Evolutionary conservation across 2,797 vertebrate genomes (phyloP).

Genomic region (Morelia viridis): DNA sequence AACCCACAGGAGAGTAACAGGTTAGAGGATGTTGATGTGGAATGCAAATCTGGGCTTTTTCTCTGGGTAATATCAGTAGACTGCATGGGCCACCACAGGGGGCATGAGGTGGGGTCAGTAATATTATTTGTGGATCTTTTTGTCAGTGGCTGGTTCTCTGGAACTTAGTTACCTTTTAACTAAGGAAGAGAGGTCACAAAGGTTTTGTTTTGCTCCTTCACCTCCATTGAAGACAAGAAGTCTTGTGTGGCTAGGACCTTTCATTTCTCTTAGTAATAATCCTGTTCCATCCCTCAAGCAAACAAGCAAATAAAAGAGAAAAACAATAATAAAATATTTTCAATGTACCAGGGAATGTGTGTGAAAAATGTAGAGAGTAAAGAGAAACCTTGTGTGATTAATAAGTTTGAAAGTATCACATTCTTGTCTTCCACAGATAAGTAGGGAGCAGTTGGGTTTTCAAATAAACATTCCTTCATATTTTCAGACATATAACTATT

Average conservation of each 20-base stretch:
- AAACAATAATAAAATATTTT: not conserved
- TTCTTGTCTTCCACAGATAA: not conserved
- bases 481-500: slow-evolving; percentile 48
- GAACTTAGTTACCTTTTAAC: not conserved
- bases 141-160: not conserved
- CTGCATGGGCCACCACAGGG: too few species aligned
- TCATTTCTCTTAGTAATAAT: slow-evolving; percentile 1
- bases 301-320: slow-evolving; percentile 8
- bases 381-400: slow-evolving; percentile 1
- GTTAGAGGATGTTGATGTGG: too few species aligned
- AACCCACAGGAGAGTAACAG: too few species aligned
- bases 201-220: slow-evolving; percentile 20
- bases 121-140: slow-evolving; percentile 6
- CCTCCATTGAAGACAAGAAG: not conserved
- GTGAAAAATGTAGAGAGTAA: not conserved
- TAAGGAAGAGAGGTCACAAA: not conserved
- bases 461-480: slow-evolving; percentile 55
- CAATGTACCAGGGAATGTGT: not conserved
- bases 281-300: not conserved
- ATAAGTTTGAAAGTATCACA: slow-evolving; percentile 10
- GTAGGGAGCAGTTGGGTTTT: slow-evolving; percentile 35
- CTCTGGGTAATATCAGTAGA: not conserved
- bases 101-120: too few species aligned
- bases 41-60: not conserved
- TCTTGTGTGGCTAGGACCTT: not conserved